Conservation (phyloP, 1,140 invertebrate species). For the Elysia chlorotica region DNA sequence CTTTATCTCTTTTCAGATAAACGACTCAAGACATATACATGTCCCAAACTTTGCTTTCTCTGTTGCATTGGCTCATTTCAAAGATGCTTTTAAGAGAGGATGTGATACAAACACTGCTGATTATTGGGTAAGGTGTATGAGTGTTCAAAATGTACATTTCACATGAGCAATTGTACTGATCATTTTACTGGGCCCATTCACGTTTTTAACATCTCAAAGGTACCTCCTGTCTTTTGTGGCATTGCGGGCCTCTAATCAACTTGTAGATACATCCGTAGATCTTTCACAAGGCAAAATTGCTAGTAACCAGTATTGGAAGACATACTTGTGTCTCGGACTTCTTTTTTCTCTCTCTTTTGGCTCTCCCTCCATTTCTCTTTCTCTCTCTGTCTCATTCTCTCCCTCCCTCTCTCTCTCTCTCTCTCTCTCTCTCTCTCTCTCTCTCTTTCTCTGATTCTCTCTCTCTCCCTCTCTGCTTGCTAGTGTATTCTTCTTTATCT, state of each 20-base stretch:
- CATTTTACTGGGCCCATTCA: neutral
- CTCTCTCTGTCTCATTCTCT: neutral
- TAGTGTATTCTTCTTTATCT: neutral
- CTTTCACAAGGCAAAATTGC: too few species aligned
- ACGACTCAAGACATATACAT: neutral
- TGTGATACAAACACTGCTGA: slow-evolving; percentile 39
- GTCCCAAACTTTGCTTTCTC: slow-evolving; percentile 81
- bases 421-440: neutral
- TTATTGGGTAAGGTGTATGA: slow-evolving; percentile 40
- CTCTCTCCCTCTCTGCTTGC: slow-evolving; percentile 20
- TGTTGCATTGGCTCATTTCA: slow-evolving; percentile 77
- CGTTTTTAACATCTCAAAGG: neutral
- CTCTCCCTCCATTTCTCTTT: neutral
- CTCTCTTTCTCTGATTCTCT: neutral
- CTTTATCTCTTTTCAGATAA: neutral
- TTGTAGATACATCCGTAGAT: neutral
- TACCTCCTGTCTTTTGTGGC: neutral
- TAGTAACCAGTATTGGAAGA: too few species aligned
- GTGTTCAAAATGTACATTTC: neutral
- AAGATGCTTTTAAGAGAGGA: slow-evolving; percentile 50
- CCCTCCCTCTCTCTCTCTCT: neutral
- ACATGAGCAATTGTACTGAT: neutral
- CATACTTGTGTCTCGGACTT: too few species aligned
- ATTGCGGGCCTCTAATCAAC: neutral
- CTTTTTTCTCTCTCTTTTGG: neutral